Percentiles rank a stretch among this genome's conserved stretches.
These are phyloP conservation scores for Apodemus sylvaticus DNA, from an alignment of 2,113 vertebrate species.

Conservation along the genomic window DNA sequence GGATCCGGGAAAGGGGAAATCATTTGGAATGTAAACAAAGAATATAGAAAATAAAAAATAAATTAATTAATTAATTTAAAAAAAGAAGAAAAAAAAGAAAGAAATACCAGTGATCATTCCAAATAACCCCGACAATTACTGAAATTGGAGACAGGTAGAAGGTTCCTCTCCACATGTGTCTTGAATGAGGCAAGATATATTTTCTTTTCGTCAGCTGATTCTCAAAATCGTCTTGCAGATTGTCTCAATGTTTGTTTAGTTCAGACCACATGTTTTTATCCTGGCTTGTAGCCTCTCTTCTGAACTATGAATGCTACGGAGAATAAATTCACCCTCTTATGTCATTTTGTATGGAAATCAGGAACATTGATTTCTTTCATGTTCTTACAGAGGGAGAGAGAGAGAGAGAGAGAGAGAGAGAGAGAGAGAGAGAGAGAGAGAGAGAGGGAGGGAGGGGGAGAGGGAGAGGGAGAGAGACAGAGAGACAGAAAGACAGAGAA, in stretches of 20 bases:
- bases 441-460: no score
- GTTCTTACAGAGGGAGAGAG: background rate
- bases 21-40: no score
- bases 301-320: background rate
- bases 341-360: background rate
- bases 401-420: no score
- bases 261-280: background rate
- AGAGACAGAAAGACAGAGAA: no score
- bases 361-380: background rate
- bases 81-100: no score
- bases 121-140: background rate
- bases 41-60: no score
- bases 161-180: background rate
- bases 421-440: no score
- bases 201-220: background rate
- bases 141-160: background rate
- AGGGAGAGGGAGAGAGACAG: no score
- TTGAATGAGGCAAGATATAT: background rate
- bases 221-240: background rate
- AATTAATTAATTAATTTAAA: no score
- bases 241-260: background rate
- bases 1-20: no score
- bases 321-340: background rate
- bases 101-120: background rate
- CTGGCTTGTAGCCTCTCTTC: background rate